A percentile compares a stretch with the other conserved stretches of the same genome.
Conservation (phyloP, 2,113 vertebrate species). For the Oxyura jamaicensis region DNA sequence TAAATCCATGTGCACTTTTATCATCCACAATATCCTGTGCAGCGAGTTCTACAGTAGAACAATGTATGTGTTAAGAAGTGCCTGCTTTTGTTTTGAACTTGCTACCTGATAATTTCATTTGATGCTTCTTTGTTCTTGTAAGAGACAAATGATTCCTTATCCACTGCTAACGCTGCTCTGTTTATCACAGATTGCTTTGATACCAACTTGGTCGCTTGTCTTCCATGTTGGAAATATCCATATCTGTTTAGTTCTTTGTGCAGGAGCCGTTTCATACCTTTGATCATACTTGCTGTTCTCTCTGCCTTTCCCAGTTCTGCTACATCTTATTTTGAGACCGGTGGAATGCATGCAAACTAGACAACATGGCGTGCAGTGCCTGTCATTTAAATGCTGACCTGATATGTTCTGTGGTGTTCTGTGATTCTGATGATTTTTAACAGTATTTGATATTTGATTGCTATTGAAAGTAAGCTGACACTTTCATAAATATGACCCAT, state of each 20-base stretch:
- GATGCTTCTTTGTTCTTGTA: constrained; percentile 32
- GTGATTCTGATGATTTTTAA: not conserved
- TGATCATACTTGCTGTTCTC: constrained; percentile 48
- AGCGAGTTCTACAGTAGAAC: not conserved
- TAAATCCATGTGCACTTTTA: constrained; percentile 8
- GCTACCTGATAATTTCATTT: constrained; percentile 28
- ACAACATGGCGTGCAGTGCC: not conserved
- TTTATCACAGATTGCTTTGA: constrained; percentile 60
- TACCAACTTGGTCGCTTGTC: constrained; percentile 42
- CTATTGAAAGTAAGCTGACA: not conserved
- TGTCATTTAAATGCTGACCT: not conserved
- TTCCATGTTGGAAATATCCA: constrained; percentile 42
- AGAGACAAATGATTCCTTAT: constrained; percentile 48
- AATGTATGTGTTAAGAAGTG: not conserved
- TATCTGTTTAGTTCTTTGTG: constrained; percentile 27
- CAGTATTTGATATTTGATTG: not conserved
- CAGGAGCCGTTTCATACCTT: constrained; percentile 40
- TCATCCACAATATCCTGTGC: constrained; percentile 7
- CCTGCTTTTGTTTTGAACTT: constrained; percentile 23
- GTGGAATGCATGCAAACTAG: not conserved
- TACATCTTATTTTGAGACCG: not conserved
- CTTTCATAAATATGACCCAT: not conserved
- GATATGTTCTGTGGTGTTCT: not conserved
- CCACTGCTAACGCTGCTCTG: not conserved
- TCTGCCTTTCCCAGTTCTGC: not conserved